Base-by-base conservation (phyloP, 2,113 vertebrate species). In the Diadophis punctatus region DNA sequence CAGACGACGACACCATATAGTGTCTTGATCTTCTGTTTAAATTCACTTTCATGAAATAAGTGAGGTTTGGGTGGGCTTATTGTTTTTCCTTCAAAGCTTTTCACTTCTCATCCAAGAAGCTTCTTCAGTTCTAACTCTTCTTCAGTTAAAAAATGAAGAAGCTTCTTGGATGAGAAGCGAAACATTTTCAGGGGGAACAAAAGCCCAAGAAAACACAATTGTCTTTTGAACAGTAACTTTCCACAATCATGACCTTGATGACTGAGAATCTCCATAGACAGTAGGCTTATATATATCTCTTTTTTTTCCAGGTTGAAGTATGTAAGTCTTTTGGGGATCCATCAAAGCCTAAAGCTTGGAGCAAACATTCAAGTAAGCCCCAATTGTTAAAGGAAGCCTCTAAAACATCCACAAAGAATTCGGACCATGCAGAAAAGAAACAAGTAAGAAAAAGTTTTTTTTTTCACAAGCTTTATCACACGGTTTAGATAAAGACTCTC, bases 251-350 rank as follows among this genome's bases (percentile, higher is more conserved):
- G 63, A 68, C 11, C 14, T n/a, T 30, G 30, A 68, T 68, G 60
- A 68, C 60, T 68, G 60, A 68, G 60, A 68, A 68, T n/a, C 4
- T n/a, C 60, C 4, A n/a, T 16, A 68, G 63, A 34, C 5, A 0
- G 43, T 39, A 1, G 20, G 18, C 18, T 43, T 80, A 80, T 80
- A 10, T 22, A 43, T 80, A 22, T 4, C 20, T 86, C 9, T 60
- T 0, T 60, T 1, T 0, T 85, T 85, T 90, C 0, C 60, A 99
- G 99, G 99, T 99, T 95, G 99, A 99, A 94, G 95, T 98, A 89
- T 99, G 99, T 96, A 99, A 98, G 94, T 97, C 98, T 0, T 99
- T 99, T 94, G 99, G 99, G 86, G 99, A 99, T 95, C 98, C 98
- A 0, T 97, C 97, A 1, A 99, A 99, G 93, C 97, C 98, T 39